A percentile compares a stretch with the other conserved stretches of the same genome.
phyloP scores from a whole-genome alignment of 2,113 vertebrate species.

The Oceanodroma tethys region DNA sequence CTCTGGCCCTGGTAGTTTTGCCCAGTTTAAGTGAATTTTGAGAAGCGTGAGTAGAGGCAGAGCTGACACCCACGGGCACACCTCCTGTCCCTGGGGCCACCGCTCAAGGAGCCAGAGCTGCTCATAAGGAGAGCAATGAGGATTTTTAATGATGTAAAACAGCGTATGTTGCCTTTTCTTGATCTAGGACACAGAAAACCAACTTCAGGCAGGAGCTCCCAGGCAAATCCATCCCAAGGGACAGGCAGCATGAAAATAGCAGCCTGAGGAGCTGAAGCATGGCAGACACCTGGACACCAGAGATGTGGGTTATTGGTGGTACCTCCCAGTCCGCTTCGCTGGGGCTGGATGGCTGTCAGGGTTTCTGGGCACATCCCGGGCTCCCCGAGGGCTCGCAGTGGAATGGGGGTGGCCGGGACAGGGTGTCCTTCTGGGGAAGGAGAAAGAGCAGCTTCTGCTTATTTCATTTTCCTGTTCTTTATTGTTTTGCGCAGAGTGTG shows the following conservation, averaged over 20 bases:
- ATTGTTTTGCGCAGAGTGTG: rapidly evolving
- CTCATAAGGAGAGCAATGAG: not conserved
- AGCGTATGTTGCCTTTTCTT: not conserved
- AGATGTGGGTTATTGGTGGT: not conserved
- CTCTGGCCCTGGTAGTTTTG: not conserved
- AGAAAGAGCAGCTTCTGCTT: not conserved
- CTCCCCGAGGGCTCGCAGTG: rapidly evolving
- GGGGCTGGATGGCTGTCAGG: not conserved
- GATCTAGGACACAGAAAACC: not conserved
- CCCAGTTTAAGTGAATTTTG: not conserved
- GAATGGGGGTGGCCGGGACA: not conserved
- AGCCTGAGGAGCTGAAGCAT: not conserved
- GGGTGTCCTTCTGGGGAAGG: not conserved
- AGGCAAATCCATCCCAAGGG: not conserved
- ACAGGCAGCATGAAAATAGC: not conserved
- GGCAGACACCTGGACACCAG: not conserved
- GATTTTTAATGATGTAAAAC: not conserved
- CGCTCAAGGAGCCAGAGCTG: not conserved
- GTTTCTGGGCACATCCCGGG: not conserved
- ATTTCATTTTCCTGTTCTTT: not conserved
- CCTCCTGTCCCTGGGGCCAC: not conserved
- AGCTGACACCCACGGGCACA: not conserved
- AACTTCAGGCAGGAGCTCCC: not conserved
- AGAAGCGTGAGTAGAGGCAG: not conserved
- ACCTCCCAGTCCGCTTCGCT: not conserved